Percentiles rank a stretch among this genome's conserved stretches.
These are phyloP conservation scores for Cyclina sinensis DNA, from an alignment of 1,140 invertebrate genomes.

Conservation along the genomic window DNA sequence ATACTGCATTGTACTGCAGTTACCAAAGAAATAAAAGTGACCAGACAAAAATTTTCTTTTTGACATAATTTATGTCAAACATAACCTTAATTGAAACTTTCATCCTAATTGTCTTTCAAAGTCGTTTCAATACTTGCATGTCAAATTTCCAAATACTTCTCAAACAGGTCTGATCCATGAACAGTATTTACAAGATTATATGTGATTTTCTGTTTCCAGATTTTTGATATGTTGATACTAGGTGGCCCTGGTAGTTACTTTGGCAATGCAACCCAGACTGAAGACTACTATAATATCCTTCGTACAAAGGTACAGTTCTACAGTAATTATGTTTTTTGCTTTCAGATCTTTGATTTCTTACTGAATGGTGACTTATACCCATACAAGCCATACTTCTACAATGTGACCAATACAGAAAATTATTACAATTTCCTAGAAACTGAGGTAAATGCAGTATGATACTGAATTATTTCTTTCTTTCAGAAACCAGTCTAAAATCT, in stretches of 20 bases:
- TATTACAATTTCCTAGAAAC: constrained; percentile 93
- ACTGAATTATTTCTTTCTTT: constrained; percentile 15
- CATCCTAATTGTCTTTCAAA: no score
- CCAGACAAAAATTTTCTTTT: no score
- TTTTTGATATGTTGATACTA: constrained; percentile 91
- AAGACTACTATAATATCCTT: constrained; percentile 93
- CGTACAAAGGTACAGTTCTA: constrained; percentile 84
- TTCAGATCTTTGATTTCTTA: constrained; percentile 91
- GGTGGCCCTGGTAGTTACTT: constrained; percentile 89
- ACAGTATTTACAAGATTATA: no score
- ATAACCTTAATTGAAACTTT: no score
- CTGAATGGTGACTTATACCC: constrained; percentile 91
- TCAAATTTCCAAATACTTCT: no score
- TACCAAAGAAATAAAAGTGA: no score
- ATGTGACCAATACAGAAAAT: constrained; percentile 92
- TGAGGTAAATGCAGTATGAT: constrained; percentile 77
- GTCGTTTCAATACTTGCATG: no score
- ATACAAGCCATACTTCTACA: constrained; percentile 91
- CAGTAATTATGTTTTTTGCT: constrained; percentile 1
- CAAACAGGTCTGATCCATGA: no score
- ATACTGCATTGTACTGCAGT: no score
- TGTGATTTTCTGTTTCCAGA: constrained; percentile 85
- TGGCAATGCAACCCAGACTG: constrained; percentile 93
- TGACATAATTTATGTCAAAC: no score
- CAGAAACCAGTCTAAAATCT: no score